Evolutionary conservation across 2,797 vertebrate species (phyloP).

Genomic region (Uromys caudimaculatus): DNA sequence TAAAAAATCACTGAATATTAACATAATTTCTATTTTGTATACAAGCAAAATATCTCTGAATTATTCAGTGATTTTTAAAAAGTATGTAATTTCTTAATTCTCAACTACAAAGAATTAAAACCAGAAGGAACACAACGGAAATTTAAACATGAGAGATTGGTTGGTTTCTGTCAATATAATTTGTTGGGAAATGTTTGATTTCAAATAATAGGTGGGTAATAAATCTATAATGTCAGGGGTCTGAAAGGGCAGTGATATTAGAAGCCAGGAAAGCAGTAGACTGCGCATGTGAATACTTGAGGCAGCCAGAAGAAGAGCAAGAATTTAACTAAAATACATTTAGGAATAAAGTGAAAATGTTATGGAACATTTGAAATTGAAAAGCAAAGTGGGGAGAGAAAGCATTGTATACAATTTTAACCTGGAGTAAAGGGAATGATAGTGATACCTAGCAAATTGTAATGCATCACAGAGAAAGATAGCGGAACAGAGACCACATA

Average conservation of each 20-base stretch:
- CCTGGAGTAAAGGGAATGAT: not conserved
- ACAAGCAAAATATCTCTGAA: not conserved
- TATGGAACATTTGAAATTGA: not conserved
- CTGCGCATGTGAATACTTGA: not conserved
- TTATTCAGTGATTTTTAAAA: slow-evolving; percentile 5
- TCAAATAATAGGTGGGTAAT: not conserved
- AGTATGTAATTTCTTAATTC: not conserved
- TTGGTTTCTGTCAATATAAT: not conserved
- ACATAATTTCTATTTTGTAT: not conserved
- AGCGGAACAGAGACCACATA: not conserved
- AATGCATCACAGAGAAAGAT: not conserved
- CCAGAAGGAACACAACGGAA: not conserved
- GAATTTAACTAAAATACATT: not conserved
- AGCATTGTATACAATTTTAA: not conserved
- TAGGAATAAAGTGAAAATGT: not conserved
- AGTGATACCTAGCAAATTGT: not conserved
- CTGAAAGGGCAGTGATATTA: accelerated
- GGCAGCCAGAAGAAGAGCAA: not conserved
- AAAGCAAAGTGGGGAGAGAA: not conserved
- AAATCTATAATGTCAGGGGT: not conserved
- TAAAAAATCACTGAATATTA: not conserved
- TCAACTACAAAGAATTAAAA: not conserved
- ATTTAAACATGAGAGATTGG: not conserved
- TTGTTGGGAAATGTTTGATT: not conserved
- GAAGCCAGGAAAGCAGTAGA: not conserved